Percentiles rank a stretch among this genome's conserved stretches.
Evolutionary conservation across 2,888 invertebrate species (phyloP).

Genomic region (Cynaeus angustus): DNA sequence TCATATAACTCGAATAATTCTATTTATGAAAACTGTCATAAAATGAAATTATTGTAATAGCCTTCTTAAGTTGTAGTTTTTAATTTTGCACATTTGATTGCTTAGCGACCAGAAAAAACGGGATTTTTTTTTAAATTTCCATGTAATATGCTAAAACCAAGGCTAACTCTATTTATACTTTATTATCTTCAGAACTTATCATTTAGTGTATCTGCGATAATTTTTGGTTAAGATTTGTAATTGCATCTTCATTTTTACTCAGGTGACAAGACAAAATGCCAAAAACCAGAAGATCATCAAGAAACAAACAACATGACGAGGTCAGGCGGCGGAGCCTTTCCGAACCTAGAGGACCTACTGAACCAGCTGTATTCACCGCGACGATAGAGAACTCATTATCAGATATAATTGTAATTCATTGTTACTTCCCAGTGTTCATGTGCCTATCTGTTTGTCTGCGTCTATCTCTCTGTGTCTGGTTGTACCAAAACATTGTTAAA

Average conservation of each 20-base stretch:
- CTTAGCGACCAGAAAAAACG: no score
- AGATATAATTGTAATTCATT: constrained; percentile 4
- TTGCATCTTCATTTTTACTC: constrained; percentile 12
- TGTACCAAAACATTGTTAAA: constrained; percentile 19
- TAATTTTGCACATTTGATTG: no score
- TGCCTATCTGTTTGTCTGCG: constrained; percentile 15
- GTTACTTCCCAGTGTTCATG: constrained; percentile 20
- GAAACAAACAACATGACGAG: constrained; percentile 11
- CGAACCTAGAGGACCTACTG: not conserved
- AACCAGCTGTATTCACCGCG: not conserved
- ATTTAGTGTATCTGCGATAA: constrained; percentile 16
- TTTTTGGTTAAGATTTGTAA: constrained; percentile 18
- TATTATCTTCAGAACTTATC: constrained; percentile 16
- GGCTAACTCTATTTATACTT: constrained; percentile 16
- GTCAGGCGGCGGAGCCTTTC: constrained; percentile 7
- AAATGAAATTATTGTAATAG: no score
- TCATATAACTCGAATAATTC: no score
- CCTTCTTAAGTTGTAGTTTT: no score
- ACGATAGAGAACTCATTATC: constrained; percentile 8
- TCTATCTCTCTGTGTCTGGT: constrained; percentile 20
- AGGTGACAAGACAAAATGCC: constrained; percentile 14
- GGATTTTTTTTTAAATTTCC: no score
- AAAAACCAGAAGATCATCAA: constrained; percentile 6
- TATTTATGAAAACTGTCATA: no score
- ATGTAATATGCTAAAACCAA: constrained; percentile 18